Percentiles rank a stretch among this genome's conserved stretches.
Evolutionary conservation across 1,140 invertebrate species (phyloP).

Genomic region (Alviniconcha marisindica): DNA sequence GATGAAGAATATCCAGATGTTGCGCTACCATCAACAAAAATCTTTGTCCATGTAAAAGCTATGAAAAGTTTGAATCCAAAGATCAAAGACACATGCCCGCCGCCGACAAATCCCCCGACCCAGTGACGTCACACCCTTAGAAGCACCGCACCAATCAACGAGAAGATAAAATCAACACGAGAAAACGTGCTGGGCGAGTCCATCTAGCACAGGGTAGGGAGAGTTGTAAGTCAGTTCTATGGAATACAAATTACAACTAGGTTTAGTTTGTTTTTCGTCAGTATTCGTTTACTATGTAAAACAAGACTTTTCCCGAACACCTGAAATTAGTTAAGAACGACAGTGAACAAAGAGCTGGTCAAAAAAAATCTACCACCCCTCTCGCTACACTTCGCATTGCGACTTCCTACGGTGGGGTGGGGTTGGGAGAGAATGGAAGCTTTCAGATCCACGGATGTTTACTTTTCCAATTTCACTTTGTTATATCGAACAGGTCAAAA

Average conservation of each 20-base stretch:
- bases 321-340: no score
- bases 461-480: conserved; percentile 20
- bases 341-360: no score
- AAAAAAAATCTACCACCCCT: not conserved
- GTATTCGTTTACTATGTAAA: no score
- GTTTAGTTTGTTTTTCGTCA: no score
- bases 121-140: conserved; percentile 63
- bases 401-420: conserved; percentile 52
- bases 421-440: conserved; percentile 54
- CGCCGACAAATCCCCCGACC: conserved; percentile 65
- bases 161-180: conserved; percentile 65
- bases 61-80: conserved; percentile 59
- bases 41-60: conserved; percentile 33
- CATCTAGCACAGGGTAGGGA: conserved; percentile 39
- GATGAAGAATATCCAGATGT: conserved; percentile 10
- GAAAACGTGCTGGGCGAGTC: conserved; percentile 57
- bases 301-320: no score
- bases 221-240: conserved; percentile 6
- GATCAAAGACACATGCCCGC: conserved; percentile 68
- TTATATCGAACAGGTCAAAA: conserved; percentile 5
- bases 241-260: no score
- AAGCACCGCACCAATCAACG: conserved; percentile 69
- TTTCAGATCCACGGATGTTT: conserved; percentile 47
- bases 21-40: conserved; percentile 20
- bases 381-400: not conserved